Base-by-base conservation (phyloP, 1,140 invertebrate species). In the Drosophila biarmipes region DNA sequence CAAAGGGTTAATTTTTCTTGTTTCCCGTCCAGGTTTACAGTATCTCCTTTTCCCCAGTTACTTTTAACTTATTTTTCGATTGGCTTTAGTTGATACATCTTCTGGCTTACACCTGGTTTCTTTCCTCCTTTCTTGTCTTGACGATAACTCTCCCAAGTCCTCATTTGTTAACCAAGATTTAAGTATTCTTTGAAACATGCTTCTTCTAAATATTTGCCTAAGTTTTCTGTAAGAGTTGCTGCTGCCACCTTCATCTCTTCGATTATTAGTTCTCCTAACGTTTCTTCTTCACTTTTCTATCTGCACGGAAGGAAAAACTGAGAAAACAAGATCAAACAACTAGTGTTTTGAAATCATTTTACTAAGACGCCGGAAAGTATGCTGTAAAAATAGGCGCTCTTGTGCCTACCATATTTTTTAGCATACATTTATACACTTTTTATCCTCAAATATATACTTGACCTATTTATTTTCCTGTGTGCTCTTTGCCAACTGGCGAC, bases 401-500 rank as follows among this genome's bases (percentile, higher is more conserved):
- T 2, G n/a, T 15, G 15, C n/a, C 0, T n/a, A n/a, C 15, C 15
- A 38, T 4, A 8, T 29, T 6, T 29, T 29, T 6, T 29, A 29
- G 29, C 29, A 29, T 29, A 29, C 29, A 7, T 29, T 29, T 6
- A 29, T 2, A 29, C 29, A 35, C 11, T n/a, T 15, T 4, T 10
- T 8, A 15, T 3, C 17, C 19, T 12, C 42, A 1, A 45, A 45
- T 21, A 14, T 6, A 8, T 12, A 43, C 21, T 21, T 11, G 12
- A 11, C 40, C 15, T 12, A 37, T 42, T 24, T 31, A 17, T 40
- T 48, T 48, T 6, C 4, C 11, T 10, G 24, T 10, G 43, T 24
- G 29, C 43, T 58, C 29, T 6, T 27, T 4, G 27, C 24, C 34
- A 59, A 35, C n/a, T 52, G 72, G 57, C 57, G 71, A 73, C 72